These are phyloP conservation scores for Leptinotarsa lineolata DNA, from an alignment of 1,140 invertebrate species.

Conservation along the genomic window DNA sequence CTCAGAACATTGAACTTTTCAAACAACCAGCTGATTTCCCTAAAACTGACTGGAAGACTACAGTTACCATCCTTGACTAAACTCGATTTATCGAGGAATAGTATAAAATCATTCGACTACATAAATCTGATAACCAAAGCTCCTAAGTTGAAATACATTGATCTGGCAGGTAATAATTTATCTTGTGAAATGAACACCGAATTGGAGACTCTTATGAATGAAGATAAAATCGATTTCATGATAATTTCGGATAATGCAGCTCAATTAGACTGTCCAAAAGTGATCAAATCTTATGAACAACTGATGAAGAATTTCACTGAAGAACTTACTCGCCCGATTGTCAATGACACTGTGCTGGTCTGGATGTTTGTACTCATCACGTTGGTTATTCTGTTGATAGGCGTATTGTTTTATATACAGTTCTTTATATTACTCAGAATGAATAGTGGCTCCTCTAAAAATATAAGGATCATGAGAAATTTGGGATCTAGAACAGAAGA, in stretches of 20 bases:
- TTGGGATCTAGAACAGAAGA: not conserved
- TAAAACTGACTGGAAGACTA: slow-evolving; percentile 44
- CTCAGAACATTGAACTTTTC: slow-evolving; percentile 46
- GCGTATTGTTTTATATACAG: slow-evolving; percentile 32
- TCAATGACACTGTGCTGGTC: slow-evolving; percentile 1
- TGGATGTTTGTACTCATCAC: slow-evolving; percentile 26
- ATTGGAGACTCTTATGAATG: slow-evolving; percentile 3
- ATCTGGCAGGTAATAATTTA: slow-evolving; percentile 28
- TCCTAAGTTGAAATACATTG: slow-evolving; percentile 40
- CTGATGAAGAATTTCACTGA: not conserved
- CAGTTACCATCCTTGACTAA: slow-evolving; percentile 42
- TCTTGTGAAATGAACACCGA: slow-evolving; percentile 12
- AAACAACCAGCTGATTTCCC: slow-evolving; percentile 39
- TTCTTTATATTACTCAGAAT: slow-evolving; percentile 28
- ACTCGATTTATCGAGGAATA: slow-evolving; percentile 48
- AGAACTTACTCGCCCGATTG: not conserved
- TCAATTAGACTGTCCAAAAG: not conserved
- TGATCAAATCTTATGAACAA: not conserved
- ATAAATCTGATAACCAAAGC: slow-evolving; percentile 40
- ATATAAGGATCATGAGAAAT: slow-evolving; percentile 9
- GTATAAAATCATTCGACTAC: slow-evolving; percentile 47
- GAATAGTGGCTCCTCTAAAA: not conserved
- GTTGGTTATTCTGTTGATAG: slow-evolving; percentile 23
- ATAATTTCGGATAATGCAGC: not conserved
- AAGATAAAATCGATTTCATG: slow-evolving; percentile 1